A percentile compares a stretch with the other conserved stretches of the same genome.
These are phyloP conservation scores for Protobothrops mucrosquamatus DNA, from an alignment of 2,113 vertebrate species.

Conservation along the genomic window DNA sequence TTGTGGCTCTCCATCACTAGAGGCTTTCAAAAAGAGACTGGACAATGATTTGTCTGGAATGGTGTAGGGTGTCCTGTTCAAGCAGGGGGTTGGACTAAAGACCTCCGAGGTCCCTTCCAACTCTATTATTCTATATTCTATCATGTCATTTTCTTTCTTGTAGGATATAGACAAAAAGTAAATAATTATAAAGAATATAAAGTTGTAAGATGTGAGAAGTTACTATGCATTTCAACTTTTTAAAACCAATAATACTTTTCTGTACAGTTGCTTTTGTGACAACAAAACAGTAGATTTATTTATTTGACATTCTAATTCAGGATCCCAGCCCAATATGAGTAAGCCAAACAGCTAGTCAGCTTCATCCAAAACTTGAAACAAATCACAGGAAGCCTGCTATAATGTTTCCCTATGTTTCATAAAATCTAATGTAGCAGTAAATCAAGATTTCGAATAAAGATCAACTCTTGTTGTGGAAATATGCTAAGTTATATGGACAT, in stretches of 20 bases:
- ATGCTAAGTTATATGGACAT: conserved; percentile 4
- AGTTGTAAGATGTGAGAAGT: neutral
- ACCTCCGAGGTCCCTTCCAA: too few species aligned
- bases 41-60: too few species aligned
- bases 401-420: neutral
- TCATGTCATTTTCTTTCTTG: neutral
- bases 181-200: neutral
- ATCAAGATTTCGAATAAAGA: conserved; percentile 36
- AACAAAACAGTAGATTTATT: neutral
- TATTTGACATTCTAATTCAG: neutral
- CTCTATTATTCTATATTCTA: too few species aligned
- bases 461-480: conserved; percentile 22
- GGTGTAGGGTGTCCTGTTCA: too few species aligned
- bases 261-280: neutral
- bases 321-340: neutral
- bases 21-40: too few species aligned
- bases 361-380: neutral
- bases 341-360: neutral
- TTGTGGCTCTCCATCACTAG: too few species aligned
- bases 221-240: neutral
- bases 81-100: too few species aligned
- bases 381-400: neutral
- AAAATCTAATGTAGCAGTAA: conserved; percentile 6
- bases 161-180: neutral
- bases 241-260: neutral